Conservation (phyloP, 2,113 vertebrate genomes). For the Actenoides lindsayi region DNA sequence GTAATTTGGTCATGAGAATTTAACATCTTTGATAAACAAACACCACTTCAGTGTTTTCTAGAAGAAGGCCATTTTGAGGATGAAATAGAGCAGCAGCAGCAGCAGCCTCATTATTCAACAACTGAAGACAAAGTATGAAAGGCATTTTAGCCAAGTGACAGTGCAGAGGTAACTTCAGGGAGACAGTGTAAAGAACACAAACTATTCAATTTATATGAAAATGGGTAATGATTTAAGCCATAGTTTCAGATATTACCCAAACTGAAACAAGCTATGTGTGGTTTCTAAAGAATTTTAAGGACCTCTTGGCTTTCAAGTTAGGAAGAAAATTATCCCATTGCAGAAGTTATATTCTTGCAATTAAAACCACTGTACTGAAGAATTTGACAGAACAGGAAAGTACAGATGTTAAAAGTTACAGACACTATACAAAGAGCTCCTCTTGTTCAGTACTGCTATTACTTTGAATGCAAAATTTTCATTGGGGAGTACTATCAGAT, state of each 20-base stretch:
- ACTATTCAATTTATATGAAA: neutral
- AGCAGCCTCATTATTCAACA: neutral
- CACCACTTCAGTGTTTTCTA: neutral
- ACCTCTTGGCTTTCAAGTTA: neutral
- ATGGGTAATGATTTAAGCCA: neutral
- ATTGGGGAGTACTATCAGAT: neutral
- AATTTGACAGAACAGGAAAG: neutral
- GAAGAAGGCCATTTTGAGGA: neutral
- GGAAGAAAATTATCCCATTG: neutral
- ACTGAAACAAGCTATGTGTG: neutral
- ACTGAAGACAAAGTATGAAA: neutral
- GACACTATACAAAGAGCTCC: rapidly evolving
- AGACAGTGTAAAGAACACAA: neutral
- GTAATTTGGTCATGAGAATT: neutral
- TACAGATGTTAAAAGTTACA: neutral
- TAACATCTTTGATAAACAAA: neutral
- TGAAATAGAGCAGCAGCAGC: neutral
- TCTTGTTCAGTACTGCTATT: neutral
- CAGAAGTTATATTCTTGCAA: neutral
- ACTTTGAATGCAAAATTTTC: neutral
- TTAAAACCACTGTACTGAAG: neutral
- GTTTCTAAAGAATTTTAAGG: neutral
- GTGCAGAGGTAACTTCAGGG: neutral
- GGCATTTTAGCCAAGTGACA: neutral
- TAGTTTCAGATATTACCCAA: neutral